Percentiles rank a stretch among this genome's conserved stretches.
phyloP scores from a whole-genome alignment of 2,113 vertebrate species.

The Calidris pygmaea region DNA sequence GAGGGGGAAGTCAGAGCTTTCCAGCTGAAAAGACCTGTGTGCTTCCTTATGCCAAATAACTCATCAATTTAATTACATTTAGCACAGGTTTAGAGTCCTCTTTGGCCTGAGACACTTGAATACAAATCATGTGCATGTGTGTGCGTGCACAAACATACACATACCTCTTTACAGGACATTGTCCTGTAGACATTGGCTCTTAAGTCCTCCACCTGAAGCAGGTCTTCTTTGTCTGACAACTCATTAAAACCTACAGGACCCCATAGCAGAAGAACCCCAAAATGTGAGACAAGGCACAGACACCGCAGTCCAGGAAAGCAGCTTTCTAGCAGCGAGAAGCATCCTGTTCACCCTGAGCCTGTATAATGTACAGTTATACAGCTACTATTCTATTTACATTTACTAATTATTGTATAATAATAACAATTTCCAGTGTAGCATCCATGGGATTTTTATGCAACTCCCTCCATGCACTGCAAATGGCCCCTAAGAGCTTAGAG shows the following conservation, averaged over 20 bases:
- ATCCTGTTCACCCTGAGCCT: neutral
- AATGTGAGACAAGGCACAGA: neutral
- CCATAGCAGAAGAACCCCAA: neutral
- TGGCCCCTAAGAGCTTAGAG: neutral
- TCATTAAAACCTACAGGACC: neutral
- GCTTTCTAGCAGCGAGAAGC: neutral
- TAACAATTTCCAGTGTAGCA: neutral
- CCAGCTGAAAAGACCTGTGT: neutral
- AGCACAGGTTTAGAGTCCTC: neutral
- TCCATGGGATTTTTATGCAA: neutral
- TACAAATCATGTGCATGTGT: rapidly evolving
- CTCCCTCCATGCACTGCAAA: neutral
- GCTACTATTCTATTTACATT: neutral
- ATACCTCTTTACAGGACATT: neutral
- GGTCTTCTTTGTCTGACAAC: neutral
- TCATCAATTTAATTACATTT: neutral
- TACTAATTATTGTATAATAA: neutral
- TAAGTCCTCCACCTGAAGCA: neutral
- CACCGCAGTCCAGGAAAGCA: neutral
- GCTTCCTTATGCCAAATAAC: neutral
- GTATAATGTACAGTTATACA: neutral
- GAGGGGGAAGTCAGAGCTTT: neutral
- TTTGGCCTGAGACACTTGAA: neutral
- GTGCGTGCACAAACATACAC: neutral
- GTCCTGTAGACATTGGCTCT: neutral